A percentile compares a stretch with the other conserved stretches of the same genome.
Conservation (phyloP, 2,113 vertebrate genomes). For the Mirounga angustirostris region DNA sequence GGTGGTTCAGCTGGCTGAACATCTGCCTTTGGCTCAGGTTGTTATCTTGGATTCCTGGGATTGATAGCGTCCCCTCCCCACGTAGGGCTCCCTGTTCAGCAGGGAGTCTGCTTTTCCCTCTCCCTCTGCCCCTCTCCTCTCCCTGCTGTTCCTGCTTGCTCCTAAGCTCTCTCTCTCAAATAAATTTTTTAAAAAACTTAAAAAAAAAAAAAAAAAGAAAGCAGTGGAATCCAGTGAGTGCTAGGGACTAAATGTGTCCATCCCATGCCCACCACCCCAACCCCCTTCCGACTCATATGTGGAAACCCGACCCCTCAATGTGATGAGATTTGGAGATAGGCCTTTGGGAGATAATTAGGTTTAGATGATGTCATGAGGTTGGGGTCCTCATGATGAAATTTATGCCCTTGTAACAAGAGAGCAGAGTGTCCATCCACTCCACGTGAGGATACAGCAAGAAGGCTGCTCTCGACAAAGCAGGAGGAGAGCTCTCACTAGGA, state of each 20-base stretch:
- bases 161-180: background rate
- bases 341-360: background rate
- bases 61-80: background rate
- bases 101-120: background rate
- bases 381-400: background rate
- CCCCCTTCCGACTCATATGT: background rate
- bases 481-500: background rate
- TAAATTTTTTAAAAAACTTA: background rate
- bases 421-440: too few species aligned
- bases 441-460: background rate
- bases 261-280: background rate
- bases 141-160: background rate
- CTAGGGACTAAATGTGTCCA: background rate
- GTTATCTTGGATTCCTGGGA: background rate
- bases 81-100: background rate
- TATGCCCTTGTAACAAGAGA: background rate
- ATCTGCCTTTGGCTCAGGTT: background rate
- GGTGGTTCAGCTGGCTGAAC: background rate
- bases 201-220: background rate
- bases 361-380: background rate
- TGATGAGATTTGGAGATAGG: background rate
- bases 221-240: background rate
- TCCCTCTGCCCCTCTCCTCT: background rate
- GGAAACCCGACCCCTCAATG: background rate
- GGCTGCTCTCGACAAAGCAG: background rate